Evolutionary conservation across 53 echinoderm and acorn worm genomes (phyloP).

Genomic region (Paracentrotus lividus): DNA sequence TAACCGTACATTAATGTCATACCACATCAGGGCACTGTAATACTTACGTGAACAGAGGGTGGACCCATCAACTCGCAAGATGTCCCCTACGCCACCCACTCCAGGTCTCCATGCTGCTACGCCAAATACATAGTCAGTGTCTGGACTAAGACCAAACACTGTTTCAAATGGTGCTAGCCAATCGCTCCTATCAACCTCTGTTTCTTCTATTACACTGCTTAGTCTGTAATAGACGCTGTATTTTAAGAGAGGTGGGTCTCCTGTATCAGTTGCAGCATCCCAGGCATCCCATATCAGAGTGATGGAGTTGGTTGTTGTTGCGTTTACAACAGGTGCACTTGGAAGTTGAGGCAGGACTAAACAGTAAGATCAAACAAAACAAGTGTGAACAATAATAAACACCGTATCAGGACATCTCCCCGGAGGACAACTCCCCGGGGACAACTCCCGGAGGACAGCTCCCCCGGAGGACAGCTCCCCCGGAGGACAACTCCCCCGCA

Average conservation of each 20-base stretch:
- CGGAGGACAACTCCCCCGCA: too few relatives aligned
- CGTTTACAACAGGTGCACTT: conserved; percentile 61
- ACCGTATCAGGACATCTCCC: too few relatives aligned
- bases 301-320: conserved; percentile 1
- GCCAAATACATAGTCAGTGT: conserved; percentile 59
- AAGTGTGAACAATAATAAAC: too few relatives aligned
- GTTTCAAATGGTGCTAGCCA: conserved; percentile 19
- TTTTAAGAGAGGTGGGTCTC: conserved; percentile 45
- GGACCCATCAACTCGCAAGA: neutral
- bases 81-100: conserved; percentile 8
- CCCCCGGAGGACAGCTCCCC: too few relatives aligned
- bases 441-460: too few relatives aligned
- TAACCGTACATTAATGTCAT: too few relatives aligned
- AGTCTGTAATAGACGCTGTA: conserved; percentile 31
- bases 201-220: neutral
- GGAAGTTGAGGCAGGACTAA: conserved; percentile 73
- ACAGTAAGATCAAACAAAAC: too few relatives aligned
- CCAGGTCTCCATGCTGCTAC: conserved; percentile 33
- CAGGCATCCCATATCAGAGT: conserved; percentile 80
- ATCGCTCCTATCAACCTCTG: neutral
- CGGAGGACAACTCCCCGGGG: too few relatives aligned
- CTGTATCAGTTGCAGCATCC: conserved; percentile 54
- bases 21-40: too few relatives aligned
- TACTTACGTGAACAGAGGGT: conserved; percentile 57
- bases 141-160: conserved; percentile 20